Evolutionary conservation across 1,140 invertebrate species (phyloP), one percentile per base, ranked within the genome.

Genomic region (Orchestia grillus): DNA sequence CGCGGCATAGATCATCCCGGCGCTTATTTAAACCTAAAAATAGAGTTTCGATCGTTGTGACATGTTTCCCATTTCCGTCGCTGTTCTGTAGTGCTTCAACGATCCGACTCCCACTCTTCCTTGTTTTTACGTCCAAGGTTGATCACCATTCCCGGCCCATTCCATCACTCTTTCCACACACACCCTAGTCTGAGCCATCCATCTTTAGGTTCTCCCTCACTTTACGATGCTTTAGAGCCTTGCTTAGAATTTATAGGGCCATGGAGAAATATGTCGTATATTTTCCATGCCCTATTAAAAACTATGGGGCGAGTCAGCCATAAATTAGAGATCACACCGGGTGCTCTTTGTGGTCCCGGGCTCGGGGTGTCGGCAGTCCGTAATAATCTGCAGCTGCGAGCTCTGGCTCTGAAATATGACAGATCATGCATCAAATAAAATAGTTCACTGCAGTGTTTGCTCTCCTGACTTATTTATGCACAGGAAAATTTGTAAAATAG

Each of bases 241-340:
- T 77, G 62, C 62, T 77, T 77, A 36, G 62, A 77, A 77, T 77
- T 77, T 77, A 77, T 77, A 77, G 62, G 62, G 62, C 62, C 62
- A 77, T 77, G 62, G 62, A 77, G 62, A 77, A 91, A 91, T 91
- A 91, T 44, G 88, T 91, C 88, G 88, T 91, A 91, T 91, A 91
- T 91, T 91, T 91, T 91, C 88, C 88, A 91, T 91, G 88, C 88
- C 88, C 88, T 91, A 91, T 91, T 91, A 91, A 91, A 91, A 91
- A 91, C 88, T 91, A 91, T 91, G 41, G 88, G 44, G 88, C 41
- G 88, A 91, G 44, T 44, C 88, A 44, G 44, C 41, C 88, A 91
- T 91, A 91, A 91, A 91, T 91, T 91, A 91, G 44, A 42, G 88
- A 91, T 91, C 88, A 44, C 88, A 77, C 88, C 88, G 41, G 88